These are phyloP conservation scores for Neogale vison DNA, from an alignment of 2,113 vertebrate species.

Conservation along the genomic window DNA sequence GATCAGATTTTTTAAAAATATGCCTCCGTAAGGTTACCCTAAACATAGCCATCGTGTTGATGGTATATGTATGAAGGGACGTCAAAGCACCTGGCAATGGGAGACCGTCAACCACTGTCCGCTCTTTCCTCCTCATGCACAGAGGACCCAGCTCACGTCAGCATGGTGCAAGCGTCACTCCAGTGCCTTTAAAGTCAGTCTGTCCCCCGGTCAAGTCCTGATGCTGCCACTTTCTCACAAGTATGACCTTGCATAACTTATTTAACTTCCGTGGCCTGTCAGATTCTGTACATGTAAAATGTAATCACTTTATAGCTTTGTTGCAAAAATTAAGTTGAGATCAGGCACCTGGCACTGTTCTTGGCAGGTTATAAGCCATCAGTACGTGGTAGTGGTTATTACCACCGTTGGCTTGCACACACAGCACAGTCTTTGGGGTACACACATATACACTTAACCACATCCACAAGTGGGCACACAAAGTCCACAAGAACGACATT, in stretches of 20 bases:
- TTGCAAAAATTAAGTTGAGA: not conserved
- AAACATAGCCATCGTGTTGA: constrained; percentile 11
- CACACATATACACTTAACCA: not conserved
- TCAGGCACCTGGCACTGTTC: not conserved
- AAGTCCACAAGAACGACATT: not conserved
- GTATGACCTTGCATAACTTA: not conserved
- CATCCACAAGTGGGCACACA: not conserved
- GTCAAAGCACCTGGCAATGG: not conserved
- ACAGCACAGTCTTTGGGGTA: not conserved
- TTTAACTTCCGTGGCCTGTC: not conserved
- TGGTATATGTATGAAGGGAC: not conserved
- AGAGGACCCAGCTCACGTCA: not conserved
- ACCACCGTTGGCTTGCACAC: not conserved
- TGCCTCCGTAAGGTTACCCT: not conserved
- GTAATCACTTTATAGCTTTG: not conserved
- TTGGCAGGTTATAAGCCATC: not conserved
- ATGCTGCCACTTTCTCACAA: not conserved
- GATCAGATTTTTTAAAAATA: constrained; percentile 5
- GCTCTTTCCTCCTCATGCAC: not conserved
- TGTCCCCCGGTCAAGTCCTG: not conserved
- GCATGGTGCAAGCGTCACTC: not conserved
- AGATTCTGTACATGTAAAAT: not conserved
- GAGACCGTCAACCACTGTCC: not conserved
- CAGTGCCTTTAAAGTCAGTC: not conserved
- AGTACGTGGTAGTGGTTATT: not conserved